Evolutionary conservation across 2,888 invertebrate genomes (phyloP).

Genomic region (Flexamia atlantica): DNA sequence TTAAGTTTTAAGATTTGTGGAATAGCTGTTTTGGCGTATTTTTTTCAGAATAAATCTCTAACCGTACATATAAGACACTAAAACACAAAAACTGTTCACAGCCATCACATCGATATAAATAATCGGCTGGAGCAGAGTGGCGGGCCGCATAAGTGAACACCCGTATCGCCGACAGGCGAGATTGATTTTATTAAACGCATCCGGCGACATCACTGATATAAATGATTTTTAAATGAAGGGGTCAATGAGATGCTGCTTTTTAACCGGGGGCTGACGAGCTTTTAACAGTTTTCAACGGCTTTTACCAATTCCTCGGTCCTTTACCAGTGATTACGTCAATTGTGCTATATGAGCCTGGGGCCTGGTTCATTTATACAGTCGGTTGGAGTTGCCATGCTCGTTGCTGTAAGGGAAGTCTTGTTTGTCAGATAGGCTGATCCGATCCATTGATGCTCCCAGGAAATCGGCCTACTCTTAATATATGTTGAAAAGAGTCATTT

Average conservation of each 20-base stretch:
- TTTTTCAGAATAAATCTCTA: too few relatives aligned
- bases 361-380: not conserved
- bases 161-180: constrained; percentile 26
- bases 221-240: constrained; percentile 57
- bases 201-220: constrained; percentile 55
- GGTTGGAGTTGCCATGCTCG: not conserved
- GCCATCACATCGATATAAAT: too few relatives aligned
- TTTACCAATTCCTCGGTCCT: constrained; percentile 38
- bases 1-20: too few relatives aligned
- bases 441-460: too few relatives aligned
- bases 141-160: constrained; percentile 20
- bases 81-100: too few relatives aligned
- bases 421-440: too few relatives aligned
- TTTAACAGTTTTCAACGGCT: constrained; percentile 44
- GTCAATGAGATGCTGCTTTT: constrained; percentile 22
- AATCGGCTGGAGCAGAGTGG: too few relatives aligned
- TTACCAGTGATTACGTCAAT: constrained; percentile 19
- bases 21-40: too few relatives aligned
- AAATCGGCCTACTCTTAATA: too few relatives aligned
- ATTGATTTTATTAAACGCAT: constrained; percentile 55
- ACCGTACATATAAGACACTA: too few relatives aligned
- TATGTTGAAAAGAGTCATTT: too few relatives aligned
- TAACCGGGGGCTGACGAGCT: constrained; percentile 38
- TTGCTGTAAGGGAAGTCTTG: too few relatives aligned
- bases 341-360: not conserved